These are phyloP conservation scores for Pristionchus exspectatus DNA, from an alignment of 2,888 invertebrate genomes.

Conservation along the genomic window DNA sequence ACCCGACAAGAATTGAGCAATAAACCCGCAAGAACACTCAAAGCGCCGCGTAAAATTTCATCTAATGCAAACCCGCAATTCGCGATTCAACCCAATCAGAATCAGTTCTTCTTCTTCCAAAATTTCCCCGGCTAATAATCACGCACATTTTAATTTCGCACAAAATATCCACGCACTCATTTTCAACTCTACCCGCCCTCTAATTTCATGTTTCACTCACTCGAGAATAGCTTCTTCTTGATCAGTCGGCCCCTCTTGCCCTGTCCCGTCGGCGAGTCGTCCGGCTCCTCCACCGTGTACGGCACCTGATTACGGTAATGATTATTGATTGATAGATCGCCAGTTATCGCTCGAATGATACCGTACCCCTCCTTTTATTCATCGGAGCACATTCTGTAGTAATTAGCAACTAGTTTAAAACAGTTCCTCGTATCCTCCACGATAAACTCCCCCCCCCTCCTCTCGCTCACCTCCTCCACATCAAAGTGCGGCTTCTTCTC, in stretches of 20 bases:
- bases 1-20: too few relatives aligned
- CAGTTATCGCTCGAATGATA: neutral
- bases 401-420: too few relatives aligned
- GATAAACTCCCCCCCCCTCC: neutral
- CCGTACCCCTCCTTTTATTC: neutral
- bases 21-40: too few relatives aligned
- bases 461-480: constrained; percentile 22
- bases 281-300: constrained; percentile 52
- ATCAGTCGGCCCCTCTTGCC: neutral
- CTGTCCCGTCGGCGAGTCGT: neutral
- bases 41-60: too few relatives aligned
- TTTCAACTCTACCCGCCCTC: neutral
- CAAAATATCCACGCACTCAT: too few relatives aligned
- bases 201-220: neutral
- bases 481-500: constrained; percentile 21
- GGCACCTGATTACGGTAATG: neutral
- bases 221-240: constrained; percentile 28
- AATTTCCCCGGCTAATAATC: too few relatives aligned
- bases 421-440: too few relatives aligned
- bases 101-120: too few relatives aligned
- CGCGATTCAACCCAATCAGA: too few relatives aligned
- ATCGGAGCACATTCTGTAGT: too few relatives aligned
- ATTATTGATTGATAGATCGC: neutral
- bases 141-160: too few relatives aligned
- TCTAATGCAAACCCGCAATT: too few relatives aligned